A percentile compares a stretch with the other conserved stretches of the same genome.
phyloP scores from a whole-genome alignment of 2,113 vertebrate genomes.

The Limnothrissa miodon region DNA sequence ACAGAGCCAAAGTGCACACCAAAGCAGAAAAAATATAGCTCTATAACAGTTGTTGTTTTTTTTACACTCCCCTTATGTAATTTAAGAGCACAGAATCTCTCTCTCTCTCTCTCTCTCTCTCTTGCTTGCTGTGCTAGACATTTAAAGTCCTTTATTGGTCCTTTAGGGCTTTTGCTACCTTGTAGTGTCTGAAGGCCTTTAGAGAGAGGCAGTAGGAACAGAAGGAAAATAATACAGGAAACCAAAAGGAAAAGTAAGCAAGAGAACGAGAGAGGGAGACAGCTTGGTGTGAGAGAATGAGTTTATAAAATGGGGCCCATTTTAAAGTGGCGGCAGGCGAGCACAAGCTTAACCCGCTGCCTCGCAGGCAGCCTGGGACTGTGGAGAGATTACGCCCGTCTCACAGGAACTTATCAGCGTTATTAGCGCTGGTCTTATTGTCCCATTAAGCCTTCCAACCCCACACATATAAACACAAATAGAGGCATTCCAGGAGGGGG shows the following conservation, averaged over 20 bases:
- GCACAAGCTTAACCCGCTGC: background rate
- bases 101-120: background rate
- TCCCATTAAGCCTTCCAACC: background rate
- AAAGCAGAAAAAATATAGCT: background rate
- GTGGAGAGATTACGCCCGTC: background rate
- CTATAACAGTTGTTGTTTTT: background rate
- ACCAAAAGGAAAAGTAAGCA: background rate
- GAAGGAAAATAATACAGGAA: background rate
- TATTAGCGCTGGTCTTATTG: slow-evolving; percentile 7
- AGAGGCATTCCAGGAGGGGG: background rate
- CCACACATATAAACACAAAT: background rate
- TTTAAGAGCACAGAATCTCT: background rate
- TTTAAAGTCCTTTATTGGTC: background rate
- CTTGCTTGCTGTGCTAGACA: background rate
- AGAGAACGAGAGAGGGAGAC: background rate
- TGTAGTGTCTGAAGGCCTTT: background rate
- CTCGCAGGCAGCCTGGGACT: background rate
- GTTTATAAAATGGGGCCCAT: slow-evolving; percentile 2
- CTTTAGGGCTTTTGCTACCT: background rate
- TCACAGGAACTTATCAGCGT: background rate
- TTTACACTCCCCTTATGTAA: background rate
- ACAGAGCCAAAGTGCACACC: background rate
- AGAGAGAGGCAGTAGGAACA: background rate
- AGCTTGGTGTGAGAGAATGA: background rate
- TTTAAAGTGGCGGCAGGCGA: background rate